A percentile compares a stretch with the other conserved stretches of the same genome.
phyloP scores from a whole-genome alignment of 2,797 vertebrate genomes.

The Liasis olivaceus region DNA sequence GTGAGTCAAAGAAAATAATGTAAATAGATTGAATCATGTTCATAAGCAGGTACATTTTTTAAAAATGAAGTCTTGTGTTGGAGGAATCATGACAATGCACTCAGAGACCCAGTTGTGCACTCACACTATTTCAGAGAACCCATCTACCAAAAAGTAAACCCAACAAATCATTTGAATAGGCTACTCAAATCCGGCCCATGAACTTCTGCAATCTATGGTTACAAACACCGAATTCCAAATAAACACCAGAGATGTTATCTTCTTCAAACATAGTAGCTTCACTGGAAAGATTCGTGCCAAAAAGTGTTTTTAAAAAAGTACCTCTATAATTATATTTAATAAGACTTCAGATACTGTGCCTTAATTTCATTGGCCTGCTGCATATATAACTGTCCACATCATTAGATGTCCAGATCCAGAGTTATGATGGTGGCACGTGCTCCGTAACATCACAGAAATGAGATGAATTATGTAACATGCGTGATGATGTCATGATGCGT shows the following conservation, averaged over 20 bases:
- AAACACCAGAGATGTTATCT: neutral
- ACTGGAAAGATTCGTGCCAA: neutral
- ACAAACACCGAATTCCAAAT: neutral
- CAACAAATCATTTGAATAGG: neutral
- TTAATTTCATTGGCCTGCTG: neutral
- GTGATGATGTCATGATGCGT: neutral
- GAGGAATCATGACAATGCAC: conserved; percentile 7
- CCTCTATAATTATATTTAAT: neutral
- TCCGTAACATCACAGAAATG: no score
- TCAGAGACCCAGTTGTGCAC: conserved; percentile 37
- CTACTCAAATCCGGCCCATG: neutral
- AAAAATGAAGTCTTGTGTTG: conserved; percentile 39
- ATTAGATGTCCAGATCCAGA: neutral
- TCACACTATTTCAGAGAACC: neutral
- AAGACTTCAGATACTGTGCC: neutral
- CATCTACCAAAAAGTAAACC: neutral
- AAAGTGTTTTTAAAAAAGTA: neutral
- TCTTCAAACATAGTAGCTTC: neutral
- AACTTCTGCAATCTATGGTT: neutral
- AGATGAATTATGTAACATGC: no score
- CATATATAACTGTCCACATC: neutral
- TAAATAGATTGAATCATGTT: conserved; percentile 70
- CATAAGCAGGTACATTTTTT: conserved; percentile 48
- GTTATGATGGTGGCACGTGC: neutral
- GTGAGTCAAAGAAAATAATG: conserved; percentile 66